Evolutionary conservation across 2,113 vertebrate genomes (phyloP).

Genomic region (Ptilorrhoa leucosticta): DNA sequence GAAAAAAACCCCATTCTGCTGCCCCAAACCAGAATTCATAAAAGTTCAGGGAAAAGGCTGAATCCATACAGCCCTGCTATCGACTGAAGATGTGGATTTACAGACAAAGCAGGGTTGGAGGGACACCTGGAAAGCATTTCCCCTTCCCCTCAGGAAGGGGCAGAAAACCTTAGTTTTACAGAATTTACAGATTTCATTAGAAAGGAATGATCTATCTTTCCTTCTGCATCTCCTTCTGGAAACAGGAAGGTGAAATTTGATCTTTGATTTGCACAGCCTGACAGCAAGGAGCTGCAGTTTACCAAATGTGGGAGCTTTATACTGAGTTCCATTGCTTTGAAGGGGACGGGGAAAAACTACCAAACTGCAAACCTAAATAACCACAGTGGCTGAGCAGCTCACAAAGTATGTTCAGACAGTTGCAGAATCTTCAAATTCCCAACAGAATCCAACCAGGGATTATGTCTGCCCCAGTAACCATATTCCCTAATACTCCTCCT

Average conservation of each 20-base stretch:
- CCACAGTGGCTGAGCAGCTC: background rate
- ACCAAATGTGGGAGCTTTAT: background rate
- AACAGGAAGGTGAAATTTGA: constrained; percentile 8
- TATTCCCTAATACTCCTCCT: background rate
- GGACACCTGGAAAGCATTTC: constrained; percentile 60
- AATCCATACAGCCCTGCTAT: background rate
- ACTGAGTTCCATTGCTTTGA: background rate
- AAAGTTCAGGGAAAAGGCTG: background rate
- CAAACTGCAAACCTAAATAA: background rate
- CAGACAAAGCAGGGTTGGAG: background rate
- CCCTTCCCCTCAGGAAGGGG: constrained; percentile 5
- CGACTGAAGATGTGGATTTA: background rate
- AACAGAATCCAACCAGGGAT: background rate
- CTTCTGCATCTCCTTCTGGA: constrained; percentile 5
- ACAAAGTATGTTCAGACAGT: background rate
- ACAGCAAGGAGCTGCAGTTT: background rate
- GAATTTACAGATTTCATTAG: constrained; percentile 14
- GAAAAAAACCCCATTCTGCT: background rate
- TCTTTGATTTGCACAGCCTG: background rate
- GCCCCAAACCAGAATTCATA: background rate
- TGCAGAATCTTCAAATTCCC: background rate
- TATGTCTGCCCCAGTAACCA: background rate
- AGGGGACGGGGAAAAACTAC: background rate
- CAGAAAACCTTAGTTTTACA: constrained; percentile 1
- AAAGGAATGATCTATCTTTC: constrained; percentile 3